Conservation (phyloP, 1,140 invertebrate genomes). For the Bilobella aurantiaca region DNA sequence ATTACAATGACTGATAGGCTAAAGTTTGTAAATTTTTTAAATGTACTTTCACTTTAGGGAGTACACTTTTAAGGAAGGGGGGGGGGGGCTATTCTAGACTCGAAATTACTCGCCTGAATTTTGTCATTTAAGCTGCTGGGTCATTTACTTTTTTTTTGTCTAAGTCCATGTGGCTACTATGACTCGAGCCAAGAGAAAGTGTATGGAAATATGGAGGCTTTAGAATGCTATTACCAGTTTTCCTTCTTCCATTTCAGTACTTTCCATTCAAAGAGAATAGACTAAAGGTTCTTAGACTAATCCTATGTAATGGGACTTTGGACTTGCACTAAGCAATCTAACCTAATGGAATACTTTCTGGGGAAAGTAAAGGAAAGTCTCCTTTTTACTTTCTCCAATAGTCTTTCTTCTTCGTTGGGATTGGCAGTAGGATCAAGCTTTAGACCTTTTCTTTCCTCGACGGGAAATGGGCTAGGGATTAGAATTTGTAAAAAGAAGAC, state of each 20-base stretch:
- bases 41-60: no score
- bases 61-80: no score
- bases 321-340: background rate
- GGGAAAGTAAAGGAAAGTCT: background rate
- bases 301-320: constrained; percentile 1
- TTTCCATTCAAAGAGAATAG: background rate
- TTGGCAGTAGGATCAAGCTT: no score
- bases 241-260: background rate
- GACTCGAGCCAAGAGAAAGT: background rate
- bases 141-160: background rate
- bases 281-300: constrained; percentile 9
- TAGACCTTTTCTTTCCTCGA: constrained; percentile 1
- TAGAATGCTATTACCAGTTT: background rate
- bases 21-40: no score
- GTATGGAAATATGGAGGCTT: background rate
- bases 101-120: no score
- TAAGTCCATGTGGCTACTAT: background rate
- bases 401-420: background rate
- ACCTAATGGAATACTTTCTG: constrained; percentile 3
- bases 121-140: background rate
- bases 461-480: background rate
- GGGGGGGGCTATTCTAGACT: no score
- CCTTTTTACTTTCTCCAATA: constrained; percentile 7
- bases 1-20: no score
- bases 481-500: constrained; percentile 4